Percentiles rank a stretch among this genome's conserved stretches.
Conservation (phyloP, 2,797 vertebrate species). For the Choloepus didactylus region DNA sequence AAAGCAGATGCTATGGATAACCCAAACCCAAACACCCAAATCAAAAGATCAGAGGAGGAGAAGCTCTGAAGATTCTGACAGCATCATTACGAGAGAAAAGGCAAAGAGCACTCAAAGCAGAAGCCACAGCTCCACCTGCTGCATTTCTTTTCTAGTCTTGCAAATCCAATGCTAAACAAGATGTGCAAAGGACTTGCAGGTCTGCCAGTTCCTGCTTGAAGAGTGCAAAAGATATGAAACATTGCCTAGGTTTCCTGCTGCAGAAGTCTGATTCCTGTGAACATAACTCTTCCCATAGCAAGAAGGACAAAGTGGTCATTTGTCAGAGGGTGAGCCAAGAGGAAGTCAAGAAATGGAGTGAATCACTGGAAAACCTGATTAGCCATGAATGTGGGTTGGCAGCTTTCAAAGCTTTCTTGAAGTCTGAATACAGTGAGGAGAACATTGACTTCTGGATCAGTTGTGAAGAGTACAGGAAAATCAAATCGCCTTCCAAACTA, state of each 20-base stretch:
- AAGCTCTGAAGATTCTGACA: neutral
- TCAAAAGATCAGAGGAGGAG: neutral
- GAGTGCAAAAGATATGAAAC: constrained; percentile 98
- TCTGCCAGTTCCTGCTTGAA: constrained; percentile 95
- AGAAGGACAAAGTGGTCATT: constrained; percentile 88
- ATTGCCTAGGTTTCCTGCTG: constrained; percentile 94
- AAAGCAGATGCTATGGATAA: no score
- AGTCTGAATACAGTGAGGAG: constrained; percentile 95
- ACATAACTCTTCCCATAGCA: constrained; percentile 87
- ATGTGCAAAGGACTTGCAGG: constrained; percentile 97
- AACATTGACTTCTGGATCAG: constrained; percentile 96
- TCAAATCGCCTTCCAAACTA: constrained; percentile 86
- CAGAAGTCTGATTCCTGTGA: constrained; percentile 94
- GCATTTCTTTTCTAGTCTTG: constrained; percentile 72
- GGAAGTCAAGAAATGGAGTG: constrained; percentile 94
- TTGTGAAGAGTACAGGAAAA: constrained; percentile 95
- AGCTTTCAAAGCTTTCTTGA: constrained; percentile 92
- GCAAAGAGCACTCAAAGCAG: neutral
- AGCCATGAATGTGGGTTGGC: constrained; percentile 93
- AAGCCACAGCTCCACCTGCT: constrained; percentile 23
- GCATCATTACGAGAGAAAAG: neutral
- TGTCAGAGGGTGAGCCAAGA: constrained; percentile 90
- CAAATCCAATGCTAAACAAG: constrained; percentile 73
- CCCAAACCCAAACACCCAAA: no score
- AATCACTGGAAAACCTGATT: constrained; percentile 93